Conservation (phyloP, 2,888 invertebrate species). For the Bhutanitis thaidina region DNA sequence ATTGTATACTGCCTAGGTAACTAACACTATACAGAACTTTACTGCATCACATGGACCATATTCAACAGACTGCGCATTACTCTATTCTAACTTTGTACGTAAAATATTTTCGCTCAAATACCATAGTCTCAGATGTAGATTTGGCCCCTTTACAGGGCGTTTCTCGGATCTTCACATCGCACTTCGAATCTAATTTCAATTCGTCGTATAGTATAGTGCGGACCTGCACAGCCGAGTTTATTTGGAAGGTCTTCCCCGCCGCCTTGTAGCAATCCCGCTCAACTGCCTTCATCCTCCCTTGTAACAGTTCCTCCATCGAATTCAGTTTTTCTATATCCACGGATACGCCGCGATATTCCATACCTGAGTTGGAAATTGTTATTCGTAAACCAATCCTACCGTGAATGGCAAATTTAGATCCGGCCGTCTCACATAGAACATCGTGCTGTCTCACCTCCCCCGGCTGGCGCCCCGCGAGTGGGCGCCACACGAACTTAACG, state of each 20-base stretch:
- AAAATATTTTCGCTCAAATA: too few relatives aligned
- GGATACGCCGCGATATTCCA: conserved; percentile 59
- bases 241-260: conserved; percentile 59
- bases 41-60: too few relatives aligned
- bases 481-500: too few relatives aligned
- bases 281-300: conserved; percentile 41
- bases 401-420: too few relatives aligned
- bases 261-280: conserved; percentile 56
- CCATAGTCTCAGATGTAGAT: conserved; percentile 70
- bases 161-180: conserved; percentile 53
- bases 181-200: conserved; percentile 55
- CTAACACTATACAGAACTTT: too few relatives aligned
- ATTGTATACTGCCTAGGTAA: too few relatives aligned
- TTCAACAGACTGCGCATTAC: too few relatives aligned
- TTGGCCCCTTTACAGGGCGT: conserved; percentile 56
- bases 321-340: conserved; percentile 52
- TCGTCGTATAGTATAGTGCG: conserved; percentile 66
- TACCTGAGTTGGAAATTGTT: conserved; percentile 39
- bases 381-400: too few relatives aligned
- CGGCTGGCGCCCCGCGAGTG: too few relatives aligned
- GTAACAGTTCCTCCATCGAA: conserved; percentile 49
- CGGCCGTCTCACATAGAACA: too few relatives aligned
- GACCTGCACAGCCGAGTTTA: conserved; percentile 63
- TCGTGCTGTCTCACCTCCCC: too few relatives aligned
- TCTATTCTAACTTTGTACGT: too few relatives aligned